phyloP scores from a whole-genome alignment of 1,140 invertebrate species.

The Rhagoletis zephyria region DNA sequence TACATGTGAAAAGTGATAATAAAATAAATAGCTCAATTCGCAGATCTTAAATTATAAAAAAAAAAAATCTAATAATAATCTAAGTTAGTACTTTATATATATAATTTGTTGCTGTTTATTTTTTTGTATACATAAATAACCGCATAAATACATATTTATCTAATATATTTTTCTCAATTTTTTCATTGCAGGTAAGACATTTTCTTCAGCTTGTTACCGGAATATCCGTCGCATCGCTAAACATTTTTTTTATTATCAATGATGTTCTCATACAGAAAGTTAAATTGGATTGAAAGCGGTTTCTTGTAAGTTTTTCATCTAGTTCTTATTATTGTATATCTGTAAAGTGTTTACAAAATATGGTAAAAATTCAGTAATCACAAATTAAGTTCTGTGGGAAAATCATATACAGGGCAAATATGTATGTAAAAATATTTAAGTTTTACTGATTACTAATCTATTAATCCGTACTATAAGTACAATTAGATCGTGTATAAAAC shows the following conservation, averaged over 20 bases:
- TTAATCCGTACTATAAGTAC: too few species aligned
- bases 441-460: too few species aligned
- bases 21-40: too few species aligned
- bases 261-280: not conserved
- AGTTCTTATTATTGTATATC: not conserved
- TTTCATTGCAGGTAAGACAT: slow-evolving; percentile 32
- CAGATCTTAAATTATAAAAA: not conserved
- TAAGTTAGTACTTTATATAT: too few species aligned
- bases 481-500: too few species aligned
- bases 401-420: too few species aligned
- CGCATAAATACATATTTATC: not conserved
- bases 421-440: too few species aligned
- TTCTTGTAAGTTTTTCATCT: slow-evolving; percentile 30
- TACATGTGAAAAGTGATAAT: slow-evolving; percentile 2
- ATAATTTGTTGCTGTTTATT: too few species aligned
- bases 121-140: not conserved
- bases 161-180: not conserved
- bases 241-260: not conserved
- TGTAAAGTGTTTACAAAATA: too few species aligned
- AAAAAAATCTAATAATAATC: not conserved
- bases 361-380: too few species aligned
- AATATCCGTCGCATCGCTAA: not conserved
- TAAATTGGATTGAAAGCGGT: slow-evolving; percentile 30
- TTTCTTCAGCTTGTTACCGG: slow-evolving; percentile 11
- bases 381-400: too few species aligned